Evolutionary conservation across 2,888 invertebrate genomes (phyloP).

Genomic region (Nephrotoma appendiculata): DNA sequence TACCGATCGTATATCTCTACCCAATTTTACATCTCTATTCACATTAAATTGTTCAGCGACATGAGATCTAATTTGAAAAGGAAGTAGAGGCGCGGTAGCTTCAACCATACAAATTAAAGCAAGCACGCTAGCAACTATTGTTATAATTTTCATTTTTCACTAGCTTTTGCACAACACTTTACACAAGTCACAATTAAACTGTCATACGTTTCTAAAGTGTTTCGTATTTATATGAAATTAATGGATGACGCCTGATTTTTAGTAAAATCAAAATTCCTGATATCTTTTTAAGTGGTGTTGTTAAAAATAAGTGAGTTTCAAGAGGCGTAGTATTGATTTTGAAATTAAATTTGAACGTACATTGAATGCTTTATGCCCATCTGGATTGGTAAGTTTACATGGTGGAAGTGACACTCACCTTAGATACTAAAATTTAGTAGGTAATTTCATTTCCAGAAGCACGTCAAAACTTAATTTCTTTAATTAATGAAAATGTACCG

Average conservation of each 20-base stretch:
- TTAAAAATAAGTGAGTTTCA: neutral
- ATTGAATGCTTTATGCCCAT: too few species aligned
- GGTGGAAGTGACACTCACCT: too few species aligned
- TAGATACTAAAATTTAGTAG: too few species aligned
- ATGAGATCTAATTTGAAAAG: neutral
- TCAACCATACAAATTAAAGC: neutral
- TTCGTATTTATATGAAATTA: neutral
- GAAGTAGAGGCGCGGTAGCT: neutral
- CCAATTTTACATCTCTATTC: neutral
- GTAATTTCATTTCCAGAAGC: too few species aligned
- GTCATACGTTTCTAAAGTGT: neutral
- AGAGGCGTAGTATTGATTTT: neutral
- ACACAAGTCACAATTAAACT: neutral
- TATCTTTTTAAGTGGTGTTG: too few species aligned
- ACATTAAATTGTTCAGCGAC: neutral
- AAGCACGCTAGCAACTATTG: neutral
- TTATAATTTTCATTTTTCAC: neutral
- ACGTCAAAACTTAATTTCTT: too few species aligned
- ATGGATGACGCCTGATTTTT: neutral
- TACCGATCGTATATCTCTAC: neutral
- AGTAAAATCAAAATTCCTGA: neutral
- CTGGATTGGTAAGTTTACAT: too few species aligned
- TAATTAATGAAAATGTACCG: neutral
- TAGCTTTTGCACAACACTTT: neutral
- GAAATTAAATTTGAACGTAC: too few species aligned